Evolutionary conservation across 2,888 invertebrate genomes (phyloP).

Genomic region (Pheosia gnoma): DNA sequence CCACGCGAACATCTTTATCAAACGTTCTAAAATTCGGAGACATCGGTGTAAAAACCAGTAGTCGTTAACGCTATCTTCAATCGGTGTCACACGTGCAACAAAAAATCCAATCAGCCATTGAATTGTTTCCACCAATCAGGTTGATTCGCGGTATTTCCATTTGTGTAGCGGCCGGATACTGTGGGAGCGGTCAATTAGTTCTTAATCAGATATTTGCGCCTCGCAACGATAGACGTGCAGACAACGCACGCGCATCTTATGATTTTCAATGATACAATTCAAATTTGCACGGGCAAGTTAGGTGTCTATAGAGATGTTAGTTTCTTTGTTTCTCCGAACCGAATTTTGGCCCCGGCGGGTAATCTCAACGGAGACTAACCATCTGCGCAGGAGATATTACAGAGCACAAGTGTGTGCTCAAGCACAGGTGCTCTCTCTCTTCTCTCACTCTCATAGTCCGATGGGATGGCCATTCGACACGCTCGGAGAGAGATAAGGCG

Average conservation of each 20-base stretch:
- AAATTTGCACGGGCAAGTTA: not conserved
- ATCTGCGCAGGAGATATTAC: no score
- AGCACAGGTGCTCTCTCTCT: no score
- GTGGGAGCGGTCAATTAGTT: slow-evolving; percentile 45
- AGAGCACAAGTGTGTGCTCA: no score
- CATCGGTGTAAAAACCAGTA: slow-evolving; percentile 19
- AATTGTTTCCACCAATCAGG: slow-evolving; percentile 38
- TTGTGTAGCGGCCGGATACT: slow-evolving; percentile 12
- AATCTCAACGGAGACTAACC: no score
- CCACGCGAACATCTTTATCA: not conserved
- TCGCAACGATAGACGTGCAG: slow-evolving; percentile 10
- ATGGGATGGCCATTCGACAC: no score
- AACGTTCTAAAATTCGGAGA: slow-evolving; percentile 1
- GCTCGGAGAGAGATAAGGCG: no score
- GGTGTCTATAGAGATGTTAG: no score
- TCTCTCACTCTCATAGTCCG: no score
- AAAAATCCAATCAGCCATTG: slow-evolving; percentile 36
- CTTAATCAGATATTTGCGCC: slow-evolving; percentile 41
- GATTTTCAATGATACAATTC: not conserved
- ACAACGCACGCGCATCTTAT: not conserved
- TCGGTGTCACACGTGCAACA: slow-evolving; percentile 19
- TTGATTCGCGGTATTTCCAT: slow-evolving; percentile 33
- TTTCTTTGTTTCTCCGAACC: no score
- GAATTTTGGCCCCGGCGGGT: no score
- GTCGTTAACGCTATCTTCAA: slow-evolving; percentile 27